Evolutionary conservation across 2,797 vertebrate species (phyloP).

Genomic region (Tragopan temminckii): DNA sequence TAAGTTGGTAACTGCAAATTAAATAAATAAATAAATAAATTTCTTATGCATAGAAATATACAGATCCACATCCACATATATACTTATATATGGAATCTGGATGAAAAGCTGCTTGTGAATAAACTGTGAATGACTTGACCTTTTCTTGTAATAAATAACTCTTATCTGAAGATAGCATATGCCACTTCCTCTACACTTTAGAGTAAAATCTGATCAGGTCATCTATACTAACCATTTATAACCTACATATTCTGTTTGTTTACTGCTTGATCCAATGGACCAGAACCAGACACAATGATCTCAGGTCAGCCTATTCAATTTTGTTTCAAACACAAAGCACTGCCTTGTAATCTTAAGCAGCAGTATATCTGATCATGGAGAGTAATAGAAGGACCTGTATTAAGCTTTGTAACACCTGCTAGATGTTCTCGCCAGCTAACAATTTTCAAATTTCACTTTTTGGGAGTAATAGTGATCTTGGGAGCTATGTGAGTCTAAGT

Average conservation of each 20-base stretch:
- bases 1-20: background rate
- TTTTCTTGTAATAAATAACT: background rate
- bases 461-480: background rate
- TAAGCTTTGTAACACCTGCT: background rate
- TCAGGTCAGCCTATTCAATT: background rate
- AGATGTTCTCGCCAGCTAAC: background rate
- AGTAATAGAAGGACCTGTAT: background rate
- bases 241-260: background rate
- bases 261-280: background rate
- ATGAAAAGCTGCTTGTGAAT: background rate
- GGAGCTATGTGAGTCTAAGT: background rate
- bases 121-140: background rate
- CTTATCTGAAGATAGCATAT: background rate
- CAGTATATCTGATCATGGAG: background rate
- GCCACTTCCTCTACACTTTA: background rate
- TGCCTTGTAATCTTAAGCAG: background rate
- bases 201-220: background rate
- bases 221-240: background rate
- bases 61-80: accelerated
- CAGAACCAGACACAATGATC: background rate
- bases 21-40: background rate
- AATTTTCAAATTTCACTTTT: background rate
- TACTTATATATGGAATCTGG: background rate
- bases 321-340: background rate
- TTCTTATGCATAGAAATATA: background rate